Percentiles rank a stretch among this genome's conserved stretches.
Evolutionary conservation across 2,797 vertebrate species (phyloP).

Genomic region (Protonibea diacanthus): DNA sequence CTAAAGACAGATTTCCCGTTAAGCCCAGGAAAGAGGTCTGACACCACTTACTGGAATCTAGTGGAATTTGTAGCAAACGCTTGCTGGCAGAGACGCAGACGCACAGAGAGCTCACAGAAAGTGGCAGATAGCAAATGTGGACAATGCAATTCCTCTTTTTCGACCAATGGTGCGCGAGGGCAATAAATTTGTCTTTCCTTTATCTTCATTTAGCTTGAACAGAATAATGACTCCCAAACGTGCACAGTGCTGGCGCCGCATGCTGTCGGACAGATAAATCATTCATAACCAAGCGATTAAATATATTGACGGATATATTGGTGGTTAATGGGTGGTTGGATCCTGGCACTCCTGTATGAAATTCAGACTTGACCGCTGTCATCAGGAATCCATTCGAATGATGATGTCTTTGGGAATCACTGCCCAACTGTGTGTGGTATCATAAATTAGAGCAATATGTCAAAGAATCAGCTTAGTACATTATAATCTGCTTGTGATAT

Average conservation of each 20-base stretch:
- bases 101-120: constrained; percentile 61
- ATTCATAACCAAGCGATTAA: constrained; percentile 78
- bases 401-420: constrained; percentile 70
- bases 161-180: constrained; percentile 58
- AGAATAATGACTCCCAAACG: constrained; percentile 77
- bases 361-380: constrained; percentile 76
- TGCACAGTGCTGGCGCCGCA: constrained; percentile 74
- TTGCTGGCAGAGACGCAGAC: constrained; percentile 64
- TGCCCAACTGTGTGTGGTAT: constrained; percentile 64
- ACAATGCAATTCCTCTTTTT: constrained; percentile 71
- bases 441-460: constrained; percentile 70
- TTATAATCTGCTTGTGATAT: constrained; percentile 36
- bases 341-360: constrained; percentile 71
- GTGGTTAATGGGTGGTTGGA: constrained; percentile 77
- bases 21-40: constrained; percentile 82
- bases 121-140: constrained; percentile 68
- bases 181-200: constrained; percentile 77
- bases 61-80: constrained; percentile 74
- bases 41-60: constrained; percentile 83
- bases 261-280: constrained; percentile 78
- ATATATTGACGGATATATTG: constrained; percentile 80
- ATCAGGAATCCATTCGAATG: constrained; percentile 69
- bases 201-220: constrained; percentile 74
- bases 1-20: constrained; percentile 85
- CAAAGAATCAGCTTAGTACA: constrained; percentile 39